Evolutionary conservation across 2,888 invertebrate genomes (phyloP), one percentile per base, ranked within the genome.

Genomic region (Agonopterix subpropinquella): DNA sequence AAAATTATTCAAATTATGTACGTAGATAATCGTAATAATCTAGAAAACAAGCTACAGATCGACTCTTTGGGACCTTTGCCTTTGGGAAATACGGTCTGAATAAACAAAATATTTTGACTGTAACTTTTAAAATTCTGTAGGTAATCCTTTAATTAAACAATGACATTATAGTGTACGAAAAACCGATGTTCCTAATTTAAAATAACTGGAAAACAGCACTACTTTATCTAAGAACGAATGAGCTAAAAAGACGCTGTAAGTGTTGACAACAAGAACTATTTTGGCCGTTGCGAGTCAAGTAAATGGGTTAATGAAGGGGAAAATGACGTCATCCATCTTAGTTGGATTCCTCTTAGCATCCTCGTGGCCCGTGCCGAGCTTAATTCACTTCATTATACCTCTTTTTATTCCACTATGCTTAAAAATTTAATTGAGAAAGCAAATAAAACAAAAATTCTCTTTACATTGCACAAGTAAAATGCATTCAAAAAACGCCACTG

Each of bases 221-320:
- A n/a, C 1, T 39, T 39, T 39, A 39, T 43, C 44, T 48, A 11
- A 11, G 15, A 41, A 48, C 35, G 41, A 45, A 48, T 45, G 45
- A 45, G 44, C 41, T 35, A 18, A 36, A 45, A 39, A 39, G 39
- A 39, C 39, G 28, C 28, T 28, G 50, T 50, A 54, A 64, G 58
- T 58, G 63, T 70, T 67, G 65, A 66, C 62, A 72, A 68, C 58
- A 58, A 63, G 56, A 74, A 77, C 68, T 77, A 78, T 81, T 80
- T 77, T 74, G 70, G 75, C 65, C 67, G 64, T 64, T 65, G 61
- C 62, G 62, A 62, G 59, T 66, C 64, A 73, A 77, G 69, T 72
- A 80, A 84, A 83, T 80, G 75, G 81, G 79, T 82, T 84, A 86
- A 84, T 84, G 82, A 83, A 82, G 73, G 67, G 76, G 77, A 78